Base-by-base conservation (phyloP, 2,888 invertebrate species). In the Caenorhabditis sp. region DNA sequence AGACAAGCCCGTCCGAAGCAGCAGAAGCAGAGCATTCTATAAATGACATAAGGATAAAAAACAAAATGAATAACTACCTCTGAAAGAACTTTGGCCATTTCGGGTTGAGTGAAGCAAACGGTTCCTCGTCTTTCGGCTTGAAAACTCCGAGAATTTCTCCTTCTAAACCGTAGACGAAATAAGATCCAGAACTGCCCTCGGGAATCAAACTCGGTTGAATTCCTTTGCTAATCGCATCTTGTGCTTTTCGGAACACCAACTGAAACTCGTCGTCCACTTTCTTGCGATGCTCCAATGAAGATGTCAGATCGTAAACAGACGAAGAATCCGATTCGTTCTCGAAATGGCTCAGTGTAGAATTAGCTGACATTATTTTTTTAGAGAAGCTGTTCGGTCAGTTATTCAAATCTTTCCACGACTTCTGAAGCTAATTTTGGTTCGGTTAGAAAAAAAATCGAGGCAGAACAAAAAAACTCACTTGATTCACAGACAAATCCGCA, bases 1-100 rank as follows among this genome's bases (percentile, higher is more conserved):
- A 99, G 94, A 93, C 99, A 99, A 28, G 97, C 96, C 63, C 99
- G 95, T 0, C 99, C 99, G 94, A 99, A 99, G 94, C 99, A 99
- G 93, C 99, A 99, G 0, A 99, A 94, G 90, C 94, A 94, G 82
- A 90, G 84, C 59, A 90, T 83, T 64, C 90, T 85, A n/a, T n/a
- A 64, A 22, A 80, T 24, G 1, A 31, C 0, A 28, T 31, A n/a
- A n/a, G 2, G 7, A 44, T 1, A 19, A 38, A 24, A 16, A 47
- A 22, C 7, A 38, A 74, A 24, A 19, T 47, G 1, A 35, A 31
- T 10, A 31, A 0, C 6, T 35, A 84, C 84, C 75, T 80, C 94
- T 98, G 98, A 95, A 98, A 96, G 96, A 97, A 98, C 94, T 98
- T 99, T 49, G 97, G 98, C 98, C 98, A 98, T 93, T 98, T 98